phyloP scores from a whole-genome alignment of 2,888 invertebrate genomes.

The Eilema griseolum region DNA sequence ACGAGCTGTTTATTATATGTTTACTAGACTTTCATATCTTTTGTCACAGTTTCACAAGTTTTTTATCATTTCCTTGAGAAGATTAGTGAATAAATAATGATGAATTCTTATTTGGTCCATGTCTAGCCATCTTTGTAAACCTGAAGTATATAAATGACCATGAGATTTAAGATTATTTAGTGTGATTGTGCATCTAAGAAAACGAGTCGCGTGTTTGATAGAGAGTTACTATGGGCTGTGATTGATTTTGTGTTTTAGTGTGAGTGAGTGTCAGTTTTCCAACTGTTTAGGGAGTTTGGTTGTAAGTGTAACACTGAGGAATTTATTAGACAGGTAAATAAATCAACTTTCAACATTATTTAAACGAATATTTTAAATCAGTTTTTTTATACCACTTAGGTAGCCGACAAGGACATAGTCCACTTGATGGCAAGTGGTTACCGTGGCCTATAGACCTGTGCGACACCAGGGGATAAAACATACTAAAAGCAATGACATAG shows the following conservation, averaged over 20 bases:
- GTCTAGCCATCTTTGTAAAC: neutral
- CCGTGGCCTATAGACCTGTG: too few species aligned
- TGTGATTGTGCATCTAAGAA: conserved; percentile 3
- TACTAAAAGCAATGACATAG: too few species aligned
- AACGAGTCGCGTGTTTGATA: neutral
- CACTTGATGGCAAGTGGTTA: too few species aligned
- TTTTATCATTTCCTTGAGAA: neutral
- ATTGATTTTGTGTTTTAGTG: neutral
- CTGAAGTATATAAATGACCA: conserved; percentile 8
- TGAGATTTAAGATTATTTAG: conserved; percentile 1
- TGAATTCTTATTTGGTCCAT: conserved; percentile 6
- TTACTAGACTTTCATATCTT: conserved; percentile 7
- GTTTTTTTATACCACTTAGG: too few species aligned
- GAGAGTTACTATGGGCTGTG: neutral
- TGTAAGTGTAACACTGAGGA: neutral
- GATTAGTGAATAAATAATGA: conserved; percentile 14
- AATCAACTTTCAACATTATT: neutral
- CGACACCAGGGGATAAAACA: too few species aligned
- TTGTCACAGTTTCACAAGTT: conserved; percentile 9
- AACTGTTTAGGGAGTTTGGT: neutral
- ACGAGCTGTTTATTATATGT: conserved; percentile 5
- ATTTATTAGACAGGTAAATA: neutral
- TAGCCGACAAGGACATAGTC: too few species aligned
- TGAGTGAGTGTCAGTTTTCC: too few species aligned
- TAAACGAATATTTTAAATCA: too few species aligned